A percentile compares a stretch with the other conserved stretches of the same genome.
These are phyloP conservation scores for Lysiphlebus fabarum DNA, from an alignment of 1,140 invertebrate genomes.

Conservation along the genomic window DNA sequence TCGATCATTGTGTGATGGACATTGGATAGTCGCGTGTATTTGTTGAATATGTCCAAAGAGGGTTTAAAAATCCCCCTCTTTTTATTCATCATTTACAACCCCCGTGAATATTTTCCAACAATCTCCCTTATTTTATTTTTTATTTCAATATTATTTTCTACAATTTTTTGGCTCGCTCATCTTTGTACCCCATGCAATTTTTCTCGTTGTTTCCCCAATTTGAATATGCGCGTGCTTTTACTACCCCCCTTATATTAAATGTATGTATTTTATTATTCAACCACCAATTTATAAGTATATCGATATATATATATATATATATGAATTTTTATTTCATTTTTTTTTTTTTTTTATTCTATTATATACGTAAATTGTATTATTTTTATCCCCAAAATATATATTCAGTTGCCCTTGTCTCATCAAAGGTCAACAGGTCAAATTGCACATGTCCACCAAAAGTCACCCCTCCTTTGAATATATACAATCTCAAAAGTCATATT, in stretches of 20 bases:
- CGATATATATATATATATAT: not conserved
- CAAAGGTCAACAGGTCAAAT: constrained; percentile 54
- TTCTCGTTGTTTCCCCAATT: constrained; percentile 36
- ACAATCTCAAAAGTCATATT: constrained; percentile 31
- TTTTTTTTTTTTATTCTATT: constrained; percentile 42
- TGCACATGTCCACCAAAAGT: constrained; percentile 48
- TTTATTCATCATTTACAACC: too few relatives aligned
- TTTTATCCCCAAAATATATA: constrained; percentile 55
- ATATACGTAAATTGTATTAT: constrained; percentile 56
- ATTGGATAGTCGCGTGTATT: constrained; percentile 33
- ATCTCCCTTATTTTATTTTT: not conserved
- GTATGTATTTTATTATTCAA: too few relatives aligned
- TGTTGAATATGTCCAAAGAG: constrained; percentile 8
- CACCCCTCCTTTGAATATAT: constrained; percentile 40
- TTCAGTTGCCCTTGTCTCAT: constrained; percentile 16
- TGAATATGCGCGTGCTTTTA: constrained; percentile 43
- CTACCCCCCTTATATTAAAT: too few relatives aligned
- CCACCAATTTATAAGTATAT: too few relatives aligned
- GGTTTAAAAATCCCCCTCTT: not conserved
- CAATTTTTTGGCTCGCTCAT: constrained; percentile 15
- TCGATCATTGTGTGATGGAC: constrained; percentile 31
- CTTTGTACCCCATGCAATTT: constrained; percentile 11
- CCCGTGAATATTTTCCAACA: too few relatives aligned
- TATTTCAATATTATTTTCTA: too few relatives aligned
- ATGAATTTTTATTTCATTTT: constrained; percentile 10